Percentiles rank a stretch among this genome's conserved stretches.
Conservation (phyloP, 2,888 invertebrate species). For the Ommatoiulus sabulosus region DNA sequence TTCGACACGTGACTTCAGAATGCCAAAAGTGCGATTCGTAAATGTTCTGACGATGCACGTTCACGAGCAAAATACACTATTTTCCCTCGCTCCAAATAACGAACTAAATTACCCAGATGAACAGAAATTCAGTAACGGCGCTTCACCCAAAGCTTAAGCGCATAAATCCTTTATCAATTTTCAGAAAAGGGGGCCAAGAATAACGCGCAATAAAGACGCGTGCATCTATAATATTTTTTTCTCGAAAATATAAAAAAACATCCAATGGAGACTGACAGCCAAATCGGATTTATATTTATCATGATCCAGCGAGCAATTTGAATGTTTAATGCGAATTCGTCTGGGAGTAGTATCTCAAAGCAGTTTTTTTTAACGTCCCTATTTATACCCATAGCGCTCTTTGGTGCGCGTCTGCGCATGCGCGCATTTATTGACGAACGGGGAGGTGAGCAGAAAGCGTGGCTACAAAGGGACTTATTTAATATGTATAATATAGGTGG, state of each 20-base stretch:
- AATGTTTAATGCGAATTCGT: slow-evolving; percentile 40
- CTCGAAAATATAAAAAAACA: neutral
- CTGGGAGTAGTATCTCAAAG: neutral
- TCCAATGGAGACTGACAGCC: slow-evolving; percentile 1
- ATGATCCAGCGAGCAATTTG: slow-evolving; percentile 39
- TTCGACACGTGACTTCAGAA: too few relatives aligned
- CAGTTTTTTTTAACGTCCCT: neutral
- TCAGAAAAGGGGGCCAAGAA: neutral
- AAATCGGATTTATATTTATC: slow-evolving; percentile 43
- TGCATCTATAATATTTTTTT: neutral
- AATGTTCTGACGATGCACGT: too few relatives aligned
- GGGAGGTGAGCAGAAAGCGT: neutral
- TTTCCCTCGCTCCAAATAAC: too few relatives aligned
- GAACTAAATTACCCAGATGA: too few relatives aligned
- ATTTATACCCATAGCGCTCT: too few relatives aligned
- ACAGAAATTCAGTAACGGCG: too few relatives aligned
- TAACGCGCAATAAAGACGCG: too few relatives aligned
- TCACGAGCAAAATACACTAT: too few relatives aligned
- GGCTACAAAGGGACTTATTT: neutral
- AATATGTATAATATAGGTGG: slow-evolving; percentile 31
- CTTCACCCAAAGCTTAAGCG: neutral
- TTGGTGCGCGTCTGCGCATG: neutral
- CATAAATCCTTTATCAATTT: neutral
- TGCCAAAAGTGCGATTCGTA: too few relatives aligned
- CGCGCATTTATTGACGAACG: neutral